Evolutionary conservation across 2,797 vertebrate species (phyloP).

Genomic region (Phrynocephalus forsythii): DNA sequence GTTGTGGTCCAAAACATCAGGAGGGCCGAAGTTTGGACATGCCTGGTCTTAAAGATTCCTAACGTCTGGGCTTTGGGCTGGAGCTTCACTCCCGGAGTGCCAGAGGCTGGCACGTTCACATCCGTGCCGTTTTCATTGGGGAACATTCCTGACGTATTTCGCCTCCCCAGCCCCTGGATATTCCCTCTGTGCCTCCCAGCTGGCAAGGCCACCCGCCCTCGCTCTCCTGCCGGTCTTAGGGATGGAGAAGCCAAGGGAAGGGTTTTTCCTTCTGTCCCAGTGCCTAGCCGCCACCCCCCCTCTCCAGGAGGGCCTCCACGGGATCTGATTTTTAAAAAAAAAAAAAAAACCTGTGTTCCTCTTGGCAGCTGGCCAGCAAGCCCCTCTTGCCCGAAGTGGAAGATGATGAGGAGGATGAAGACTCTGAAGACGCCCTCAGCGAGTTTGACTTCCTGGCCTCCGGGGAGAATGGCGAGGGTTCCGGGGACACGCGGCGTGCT

Average conservation of each 20-base stretch:
- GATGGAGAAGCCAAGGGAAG: neutral
- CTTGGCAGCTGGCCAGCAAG: constrained; percentile 81
- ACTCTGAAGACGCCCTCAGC: constrained; percentile 90
- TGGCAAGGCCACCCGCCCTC: neutral
- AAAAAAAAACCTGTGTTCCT: accelerated
- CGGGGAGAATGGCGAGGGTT: constrained; percentile 88
- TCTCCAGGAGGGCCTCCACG: neutral
- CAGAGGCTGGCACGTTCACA: too few species aligned
- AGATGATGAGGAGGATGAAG: constrained; percentile 91
- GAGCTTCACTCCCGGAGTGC: neutral
- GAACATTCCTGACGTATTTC: neutral
- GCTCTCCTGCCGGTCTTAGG: neutral
- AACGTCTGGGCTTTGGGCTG: neutral
- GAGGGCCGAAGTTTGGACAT: too few species aligned
- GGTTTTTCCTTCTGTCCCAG: neutral
- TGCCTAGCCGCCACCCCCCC: too few species aligned
- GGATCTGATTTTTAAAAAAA: neutral
- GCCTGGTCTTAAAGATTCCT: neutral
- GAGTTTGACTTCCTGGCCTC: constrained; percentile 93
- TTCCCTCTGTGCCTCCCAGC: neutral
- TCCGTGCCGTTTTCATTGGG: neutral
- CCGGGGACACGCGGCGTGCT: constrained; percentile 84
- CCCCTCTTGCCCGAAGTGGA: constrained; percentile 87
- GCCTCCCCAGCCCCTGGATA: neutral
- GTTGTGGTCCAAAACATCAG: too few species aligned